Evolutionary conservation across 2,888 invertebrate genomes (phyloP), one percentile per base, ranked within the genome.

Genomic region (Lottia scabra): DNA sequence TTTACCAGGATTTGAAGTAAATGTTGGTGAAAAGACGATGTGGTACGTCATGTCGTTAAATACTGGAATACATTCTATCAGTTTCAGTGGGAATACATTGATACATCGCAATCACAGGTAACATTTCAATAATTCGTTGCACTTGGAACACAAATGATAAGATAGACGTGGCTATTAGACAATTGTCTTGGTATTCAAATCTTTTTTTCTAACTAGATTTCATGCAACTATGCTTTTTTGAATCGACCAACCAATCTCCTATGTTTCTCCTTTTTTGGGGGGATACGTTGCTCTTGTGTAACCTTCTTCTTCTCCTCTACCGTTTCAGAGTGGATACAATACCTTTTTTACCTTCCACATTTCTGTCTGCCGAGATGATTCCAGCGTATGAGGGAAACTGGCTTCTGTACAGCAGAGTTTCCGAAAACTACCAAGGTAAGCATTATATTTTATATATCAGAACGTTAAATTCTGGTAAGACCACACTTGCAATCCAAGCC

Each of bases 11-110:
- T 15, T 64, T 23, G 43, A 48, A 27, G 70, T 43, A 1, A 65
- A 48, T 44, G 70, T 64, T 15, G 70, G 27, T 23, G 64, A 65
- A 48, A 64, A 65, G 63, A 62, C 38, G 12, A 48, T 66, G 46
- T 68, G 64, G 62, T 70, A 74, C 66, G 46, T 74, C 65, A 68
- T 74, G 63, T 71, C 71, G 6, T 30, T 74, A 62, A 71, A 74
- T 66, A 56, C 48, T 38, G 74, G 71, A n/a, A 62, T 71, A 56
- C 67, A 71, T 13, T 65, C 68, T 8, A 43, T 70, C 43, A 65
- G 71, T 46, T 30, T 74, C 66, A 74, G 71, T 46, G 74, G 74
- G 2, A 67, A 71, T n/a, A 63, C 65, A 10, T 56, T 74, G 16
- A 71, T 65, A 10, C 62, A 65, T 66, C 68, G 68, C 13, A 68